Base-by-base conservation (phyloP, 2,797 vertebrate genomes). In the Mormyrops boulengeri region DNA sequence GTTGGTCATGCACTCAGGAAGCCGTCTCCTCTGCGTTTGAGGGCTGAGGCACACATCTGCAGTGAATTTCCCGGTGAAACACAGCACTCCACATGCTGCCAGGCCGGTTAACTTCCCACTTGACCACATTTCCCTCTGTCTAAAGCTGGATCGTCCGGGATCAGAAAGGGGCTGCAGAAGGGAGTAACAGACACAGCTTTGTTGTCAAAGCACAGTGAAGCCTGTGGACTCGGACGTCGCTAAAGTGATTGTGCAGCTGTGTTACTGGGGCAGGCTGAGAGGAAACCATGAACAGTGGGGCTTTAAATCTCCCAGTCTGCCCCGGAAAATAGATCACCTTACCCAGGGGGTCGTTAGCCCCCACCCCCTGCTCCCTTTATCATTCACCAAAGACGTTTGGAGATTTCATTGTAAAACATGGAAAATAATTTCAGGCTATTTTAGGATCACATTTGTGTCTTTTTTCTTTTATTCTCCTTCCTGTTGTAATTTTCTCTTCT, bases 191-290 rank as follows among this genome's bases (percentile, higher is more conserved):
- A 90, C 19, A 0, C 0, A 0, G 91, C 91, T 91, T 94, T 95
- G 93, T 93, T 91, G 93, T 77, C 85, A 90, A 89, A 80, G 5
- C 90, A 80, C 90, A 38, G 17, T 91, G 90, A 90, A 92, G 92
- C 92, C n/a, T 89, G 90, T 91, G 90, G 90, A 92, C 91, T 90
- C 53, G 89, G 92, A 92, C 92, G 91, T 90, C 92, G 89, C 91
- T 91, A 88, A 85, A 93, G 91, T 85, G 90, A 90, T 90, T 89
- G 90, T 92, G 89, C 92, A 94, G 92, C 93, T 93, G 93, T 92
- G 92, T 90, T 90, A 90, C 91, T 88, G 89, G 86, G 89, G 86
- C 69, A 92, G 86, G 90, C 82, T 88, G 90, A 62, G 88, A 88
- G 90, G 91, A 91, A 89, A 22, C 89, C 34, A 4, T 52, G 88